phyloP scores from a whole-genome alignment of 2,797 vertebrate genomes.

The Moxostoma hubbsi region DNA sequence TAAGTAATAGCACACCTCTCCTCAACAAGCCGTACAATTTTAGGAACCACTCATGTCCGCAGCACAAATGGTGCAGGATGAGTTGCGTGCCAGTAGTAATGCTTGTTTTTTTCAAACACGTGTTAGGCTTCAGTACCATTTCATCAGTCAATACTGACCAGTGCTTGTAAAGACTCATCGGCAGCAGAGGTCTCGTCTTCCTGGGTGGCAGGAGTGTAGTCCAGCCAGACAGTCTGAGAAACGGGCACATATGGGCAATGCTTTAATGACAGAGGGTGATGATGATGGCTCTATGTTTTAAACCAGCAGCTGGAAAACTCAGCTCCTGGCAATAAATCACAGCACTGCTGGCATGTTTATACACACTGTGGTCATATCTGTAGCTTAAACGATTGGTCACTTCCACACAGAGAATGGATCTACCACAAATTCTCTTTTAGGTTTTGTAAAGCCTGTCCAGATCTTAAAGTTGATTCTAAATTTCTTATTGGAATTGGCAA shows the following conservation, averaged over 20 bases:
- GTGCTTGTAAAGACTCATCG: background rate
- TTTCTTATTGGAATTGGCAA: background rate
- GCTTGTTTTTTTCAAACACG: no score
- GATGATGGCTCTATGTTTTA: conserved; percentile 67
- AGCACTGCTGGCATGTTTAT: conserved; percentile 73
- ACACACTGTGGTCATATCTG: conserved; percentile 71
- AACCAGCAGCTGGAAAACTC: conserved; percentile 60
- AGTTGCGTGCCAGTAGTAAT: no score
- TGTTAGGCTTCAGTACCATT: background rate
- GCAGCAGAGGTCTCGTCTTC: background rate
- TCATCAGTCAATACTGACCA: conserved; percentile 2
- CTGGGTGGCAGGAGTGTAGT: conserved; percentile 32
- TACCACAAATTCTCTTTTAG: background rate
- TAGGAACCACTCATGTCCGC: no score
- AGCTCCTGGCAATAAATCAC: conserved; percentile 74
- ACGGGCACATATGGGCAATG: conserved; percentile 57
- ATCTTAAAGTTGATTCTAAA: background rate
- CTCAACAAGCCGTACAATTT: no score
- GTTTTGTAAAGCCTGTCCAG: background rate
- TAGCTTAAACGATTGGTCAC: conserved; percentile 45
- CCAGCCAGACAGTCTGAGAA: conserved; percentile 38
- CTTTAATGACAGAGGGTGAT: conserved; percentile 74
- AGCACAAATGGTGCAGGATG: no score
- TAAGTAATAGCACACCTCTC: no score
- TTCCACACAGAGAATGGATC: conserved; percentile 22